phyloP scores from a whole-genome alignment of 2,888 invertebrate genomes.

The Lepidochrysops patricia region DNA sequence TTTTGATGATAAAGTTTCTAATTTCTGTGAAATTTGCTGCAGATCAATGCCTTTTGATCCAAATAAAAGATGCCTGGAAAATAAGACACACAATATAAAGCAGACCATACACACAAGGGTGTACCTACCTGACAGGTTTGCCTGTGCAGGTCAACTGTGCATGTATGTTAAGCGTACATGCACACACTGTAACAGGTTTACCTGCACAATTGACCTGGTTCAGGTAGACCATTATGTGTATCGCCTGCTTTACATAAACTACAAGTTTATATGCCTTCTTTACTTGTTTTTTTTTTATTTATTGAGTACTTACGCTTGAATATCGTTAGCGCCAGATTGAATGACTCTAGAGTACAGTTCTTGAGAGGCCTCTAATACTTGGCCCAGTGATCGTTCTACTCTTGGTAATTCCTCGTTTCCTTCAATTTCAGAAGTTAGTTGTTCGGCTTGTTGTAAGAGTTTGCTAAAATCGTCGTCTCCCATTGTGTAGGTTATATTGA shows the following conservation, averaged over 20 bases:
- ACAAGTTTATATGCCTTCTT: no score
- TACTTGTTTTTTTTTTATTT: no score
- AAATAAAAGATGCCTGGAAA: constrained; percentile 85
- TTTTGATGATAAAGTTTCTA: constrained; percentile 90
- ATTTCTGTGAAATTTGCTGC: constrained; percentile 92
- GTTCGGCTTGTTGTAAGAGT: constrained; percentile 92
- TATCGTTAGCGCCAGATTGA: constrained; percentile 89
- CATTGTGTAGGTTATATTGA: constrained; percentile 54
- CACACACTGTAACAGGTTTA: no score
- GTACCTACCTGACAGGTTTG: no score
- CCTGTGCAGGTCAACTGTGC: no score
- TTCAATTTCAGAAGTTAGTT: constrained; percentile 91
- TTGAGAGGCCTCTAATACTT: constrained; percentile 93
- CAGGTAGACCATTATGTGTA: no score
- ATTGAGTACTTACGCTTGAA: constrained; percentile 85
- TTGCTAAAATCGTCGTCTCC: constrained; percentile 84
- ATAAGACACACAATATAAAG: not conserved
- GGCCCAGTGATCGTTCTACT: constrained; percentile 91
- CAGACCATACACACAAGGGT: no score
- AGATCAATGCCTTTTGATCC: constrained; percentile 95
- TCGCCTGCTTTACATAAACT: no score
- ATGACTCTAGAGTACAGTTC: constrained; percentile 91
- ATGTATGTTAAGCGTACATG: no score
- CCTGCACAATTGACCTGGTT: no score
- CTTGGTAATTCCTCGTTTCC: constrained; percentile 87